These are phyloP conservation scores for Abrostola triplasia DNA, from an alignment of 2,888 invertebrate genomes.

Conservation along the genomic window DNA sequence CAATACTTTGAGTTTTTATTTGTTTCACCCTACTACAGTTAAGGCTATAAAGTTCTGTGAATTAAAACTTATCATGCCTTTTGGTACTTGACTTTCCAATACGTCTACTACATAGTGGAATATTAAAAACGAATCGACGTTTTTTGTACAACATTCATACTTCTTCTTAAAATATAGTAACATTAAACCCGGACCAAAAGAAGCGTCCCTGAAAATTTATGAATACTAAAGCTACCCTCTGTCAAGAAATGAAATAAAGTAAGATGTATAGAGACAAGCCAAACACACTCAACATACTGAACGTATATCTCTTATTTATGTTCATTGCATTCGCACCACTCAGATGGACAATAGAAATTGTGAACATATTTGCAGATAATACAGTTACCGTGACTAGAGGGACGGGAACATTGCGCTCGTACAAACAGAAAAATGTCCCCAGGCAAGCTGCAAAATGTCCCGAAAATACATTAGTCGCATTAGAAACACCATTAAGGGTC, in stretches of 20 bases:
- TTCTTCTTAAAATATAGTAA: neutral
- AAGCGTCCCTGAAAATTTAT: constrained; percentile 39
- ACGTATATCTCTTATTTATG: constrained; percentile 81
- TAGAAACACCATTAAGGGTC: constrained; percentile 87
- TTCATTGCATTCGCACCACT: constrained; percentile 81
- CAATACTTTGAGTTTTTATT: constrained; percentile 76
- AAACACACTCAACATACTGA: constrained; percentile 60
- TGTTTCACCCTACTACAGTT: constrained; percentile 68
- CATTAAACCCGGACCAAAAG: constrained; percentile 12
- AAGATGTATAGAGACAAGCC: constrained; percentile 65
- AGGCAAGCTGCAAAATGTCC: constrained; percentile 88
- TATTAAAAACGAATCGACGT: constrained; percentile 7
- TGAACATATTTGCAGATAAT: constrained; percentile 87
- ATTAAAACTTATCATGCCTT: constrained; percentile 61
- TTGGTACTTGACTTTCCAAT: constrained; percentile 33
- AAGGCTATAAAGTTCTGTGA: constrained; percentile 62
- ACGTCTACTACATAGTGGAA: constrained; percentile 1
- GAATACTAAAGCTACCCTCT: constrained; percentile 50
- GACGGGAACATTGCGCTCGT: constrained; percentile 76
- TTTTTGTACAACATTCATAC: neutral
- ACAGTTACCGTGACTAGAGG: constrained; percentile 81
- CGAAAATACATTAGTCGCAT: constrained; percentile 88
- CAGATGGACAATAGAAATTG: constrained; percentile 85
- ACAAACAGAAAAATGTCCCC: constrained; percentile 86
- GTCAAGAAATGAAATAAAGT: constrained; percentile 56